phyloP scores from a whole-genome alignment of 2,888 invertebrate species.

The Chymomyza procnemis region DNA sequence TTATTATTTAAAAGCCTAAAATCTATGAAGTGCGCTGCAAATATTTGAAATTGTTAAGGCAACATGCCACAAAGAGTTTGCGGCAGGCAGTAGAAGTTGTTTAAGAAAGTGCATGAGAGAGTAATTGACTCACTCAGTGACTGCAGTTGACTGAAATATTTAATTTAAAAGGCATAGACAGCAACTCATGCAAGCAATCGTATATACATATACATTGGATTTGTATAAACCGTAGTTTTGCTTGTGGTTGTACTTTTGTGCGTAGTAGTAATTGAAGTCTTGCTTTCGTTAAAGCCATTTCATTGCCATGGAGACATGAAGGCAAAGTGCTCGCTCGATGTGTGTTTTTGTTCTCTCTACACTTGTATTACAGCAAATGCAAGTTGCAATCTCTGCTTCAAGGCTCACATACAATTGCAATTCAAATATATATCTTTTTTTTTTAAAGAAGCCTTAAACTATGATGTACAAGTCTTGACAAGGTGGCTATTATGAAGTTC shows the following conservation, averaged over 20 bases:
- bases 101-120: neutral
- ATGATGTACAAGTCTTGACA: too few species aligned
- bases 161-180: conserved; percentile 46
- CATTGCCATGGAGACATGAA: neutral
- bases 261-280: neutral
- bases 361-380: conserved; percentile 3
- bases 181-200: conserved; percentile 21
- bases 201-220: conserved; percentile 27
- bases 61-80: conserved; percentile 31
- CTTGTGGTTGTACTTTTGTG: too few species aligned
- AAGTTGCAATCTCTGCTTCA: neutral
- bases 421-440: neutral
- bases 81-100: neutral
- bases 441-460: too few species aligned
- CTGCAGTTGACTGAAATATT: conserved; percentile 69
- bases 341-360: conserved; percentile 14
- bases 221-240: neutral
- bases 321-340: conserved; percentile 7
- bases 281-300: conserved; percentile 45
- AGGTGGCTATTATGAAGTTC: neutral
- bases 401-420: neutral
- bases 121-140: conserved; percentile 49
- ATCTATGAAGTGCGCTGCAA: conserved; percentile 70
- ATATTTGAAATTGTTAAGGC: conserved; percentile 63
- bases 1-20: conserved; percentile 71